A percentile compares a stretch with the other conserved stretches of the same genome.
Conservation (phyloP, 2,113 vertebrate species). For the Erpornis zantholeuca region DNA sequence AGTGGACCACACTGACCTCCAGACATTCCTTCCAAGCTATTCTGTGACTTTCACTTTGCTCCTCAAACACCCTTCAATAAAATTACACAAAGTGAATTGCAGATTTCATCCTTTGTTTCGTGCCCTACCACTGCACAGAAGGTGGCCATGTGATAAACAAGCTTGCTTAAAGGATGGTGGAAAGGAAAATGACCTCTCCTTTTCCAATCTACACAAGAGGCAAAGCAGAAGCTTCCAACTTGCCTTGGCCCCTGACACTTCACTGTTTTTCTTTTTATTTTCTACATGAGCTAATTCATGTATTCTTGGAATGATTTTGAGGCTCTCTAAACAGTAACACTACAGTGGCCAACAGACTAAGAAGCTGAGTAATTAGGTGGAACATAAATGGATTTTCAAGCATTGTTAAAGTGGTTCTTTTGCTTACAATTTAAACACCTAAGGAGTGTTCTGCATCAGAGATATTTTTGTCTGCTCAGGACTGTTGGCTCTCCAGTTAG, state of each 20-base stretch:
- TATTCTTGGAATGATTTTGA: not conserved
- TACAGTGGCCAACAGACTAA: not conserved
- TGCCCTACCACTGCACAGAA: not conserved
- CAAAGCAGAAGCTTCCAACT: not conserved
- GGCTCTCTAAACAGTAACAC: not conserved
- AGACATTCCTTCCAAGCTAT: not conserved
- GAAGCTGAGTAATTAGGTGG: slow-evolving; percentile 13
- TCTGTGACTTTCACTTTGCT: not conserved
- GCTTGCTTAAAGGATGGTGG: not conserved
- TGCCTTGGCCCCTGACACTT: not conserved
- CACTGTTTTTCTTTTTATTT: not conserved
- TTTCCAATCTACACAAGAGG: not conserved
- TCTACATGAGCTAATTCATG: not conserved
- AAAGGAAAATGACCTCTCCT: not conserved
- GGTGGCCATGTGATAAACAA: not conserved
- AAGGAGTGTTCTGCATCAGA: not conserved
- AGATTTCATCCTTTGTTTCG: not conserved
- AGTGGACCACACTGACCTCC: not conserved
- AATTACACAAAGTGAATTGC: not conserved
- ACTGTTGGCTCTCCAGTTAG: not conserved
- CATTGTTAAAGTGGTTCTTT: not conserved
- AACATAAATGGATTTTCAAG: slow-evolving; percentile 33
- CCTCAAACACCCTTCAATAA: not conserved
- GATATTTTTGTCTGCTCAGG: not conserved
- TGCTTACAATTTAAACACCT: not conserved